Conservation (phyloP, 2,888 invertebrate species). For the Plebejus melissa region DNA sequence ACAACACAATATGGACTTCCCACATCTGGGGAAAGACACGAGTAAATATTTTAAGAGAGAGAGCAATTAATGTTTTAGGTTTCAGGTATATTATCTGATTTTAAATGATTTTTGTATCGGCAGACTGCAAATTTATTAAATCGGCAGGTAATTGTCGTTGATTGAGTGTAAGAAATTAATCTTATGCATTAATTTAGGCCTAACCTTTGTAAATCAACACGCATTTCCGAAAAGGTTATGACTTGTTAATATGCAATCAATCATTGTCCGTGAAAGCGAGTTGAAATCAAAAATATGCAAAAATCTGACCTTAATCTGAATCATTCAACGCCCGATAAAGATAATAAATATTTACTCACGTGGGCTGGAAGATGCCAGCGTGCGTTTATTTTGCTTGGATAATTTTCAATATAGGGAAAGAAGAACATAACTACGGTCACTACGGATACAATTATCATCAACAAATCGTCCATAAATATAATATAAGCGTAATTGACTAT, state of each 20-base stretch:
- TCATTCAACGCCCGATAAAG: background rate
- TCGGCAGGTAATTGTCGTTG: background rate
- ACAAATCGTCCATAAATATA: background rate
- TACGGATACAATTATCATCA: background rate
- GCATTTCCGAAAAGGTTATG: background rate
- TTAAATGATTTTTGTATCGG: background rate
- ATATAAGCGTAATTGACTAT: background rate
- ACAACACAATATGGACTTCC: background rate
- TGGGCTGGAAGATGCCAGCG: slow-evolving; percentile 6
- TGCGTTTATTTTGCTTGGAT: slow-evolving; percentile 20
- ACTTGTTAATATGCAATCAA: slow-evolving; percentile 13
- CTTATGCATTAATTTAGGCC: background rate
- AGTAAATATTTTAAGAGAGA: background rate
- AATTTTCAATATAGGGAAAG: slow-evolving; percentile 4
- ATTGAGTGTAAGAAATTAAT: background rate
- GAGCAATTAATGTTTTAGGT: too few species aligned
- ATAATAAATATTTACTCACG: slow-evolving; percentile 19
- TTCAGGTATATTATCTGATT: too few species aligned
- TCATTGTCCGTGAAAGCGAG: slow-evolving; percentile 9
- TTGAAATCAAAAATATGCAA: background rate
- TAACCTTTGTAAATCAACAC: background rate
- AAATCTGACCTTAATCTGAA: slow-evolving; percentile 21
- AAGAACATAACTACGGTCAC: background rate
- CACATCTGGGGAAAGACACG: background rate
- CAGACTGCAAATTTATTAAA: background rate